Evolutionary conservation across 2,888 invertebrate species (phyloP), one percentile per base, ranked within the genome.

Genomic region (Drosophila crucigera): DNA sequence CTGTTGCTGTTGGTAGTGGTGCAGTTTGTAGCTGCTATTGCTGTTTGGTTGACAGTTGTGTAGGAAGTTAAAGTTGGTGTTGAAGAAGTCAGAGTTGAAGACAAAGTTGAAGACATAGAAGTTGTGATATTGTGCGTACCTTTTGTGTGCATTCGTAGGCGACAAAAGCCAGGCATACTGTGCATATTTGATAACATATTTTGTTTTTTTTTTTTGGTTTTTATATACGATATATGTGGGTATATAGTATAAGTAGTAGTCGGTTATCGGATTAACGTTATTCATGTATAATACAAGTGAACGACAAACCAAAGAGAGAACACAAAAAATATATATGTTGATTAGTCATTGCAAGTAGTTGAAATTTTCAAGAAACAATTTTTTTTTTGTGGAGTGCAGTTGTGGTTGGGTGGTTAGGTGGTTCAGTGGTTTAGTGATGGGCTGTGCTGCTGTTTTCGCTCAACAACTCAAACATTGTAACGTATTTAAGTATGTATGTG

Each of bases 91-190:
- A 91, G 83, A 88, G 91, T 87, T 85, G 90, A 84, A 89, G 91
- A 88, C 91, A 92, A 83, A 83, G 91, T 84, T 87, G 89, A 63
- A 91, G 92, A 84, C 92, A 91, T 88, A 92, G 90, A 90, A 91
- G 89, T 87, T 91, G 92, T 92, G 91, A 93, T 90, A 93, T 92
- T 92, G 92, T 93, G 93, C 91, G 93, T 91, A 94, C 97, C 97
- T 95, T 96, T 96, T 94, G 95, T 95, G 96, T 97, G 96, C 96
- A 99, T 97, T 95, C 99, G 98, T 94, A 99, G 97, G 94, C 99
- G 97, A 95, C 97, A 96, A 97, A 98, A 99, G 94, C 99, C 99
- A 95, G 98, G 97, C 95, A 98, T 98, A 96, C 98, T 99, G 97
- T 93, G 92, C 92, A 93, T 89, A 88, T 86, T 78, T 78, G 80